These are phyloP conservation scores for Kobus ellipsiprymnus DNA, from an alignment of 2,113 vertebrate species.

Conservation along the genomic window DNA sequence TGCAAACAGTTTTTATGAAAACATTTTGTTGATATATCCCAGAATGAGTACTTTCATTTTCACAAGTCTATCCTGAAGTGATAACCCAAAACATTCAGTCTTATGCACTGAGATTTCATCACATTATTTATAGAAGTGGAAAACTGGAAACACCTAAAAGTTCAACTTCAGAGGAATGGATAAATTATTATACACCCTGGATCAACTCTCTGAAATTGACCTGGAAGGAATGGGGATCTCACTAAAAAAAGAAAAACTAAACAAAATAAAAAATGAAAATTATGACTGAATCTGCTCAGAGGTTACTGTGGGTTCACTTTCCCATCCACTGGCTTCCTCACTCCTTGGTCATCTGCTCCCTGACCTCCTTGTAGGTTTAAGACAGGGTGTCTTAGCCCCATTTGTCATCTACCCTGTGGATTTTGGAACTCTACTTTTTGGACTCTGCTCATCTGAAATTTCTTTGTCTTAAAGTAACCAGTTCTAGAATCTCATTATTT, in stretches of 20 bases:
- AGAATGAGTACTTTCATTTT: neutral
- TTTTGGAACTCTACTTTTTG: neutral
- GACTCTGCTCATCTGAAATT: neutral
- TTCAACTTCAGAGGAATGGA: neutral
- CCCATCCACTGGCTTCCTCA: neutral
- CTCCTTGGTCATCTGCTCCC: neutral
- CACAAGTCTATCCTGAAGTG: neutral
- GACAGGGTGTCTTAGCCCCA: neutral
- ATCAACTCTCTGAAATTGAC: neutral
- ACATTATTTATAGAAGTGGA: neutral
- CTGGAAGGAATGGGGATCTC: neutral
- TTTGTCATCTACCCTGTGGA: neutral
- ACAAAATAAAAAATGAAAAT: neutral
- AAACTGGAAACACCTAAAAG: neutral
- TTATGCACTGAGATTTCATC: neutral
- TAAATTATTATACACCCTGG: neutral
- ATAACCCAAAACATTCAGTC: neutral
- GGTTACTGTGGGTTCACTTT: neutral
- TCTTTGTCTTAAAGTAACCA: constrained; percentile 3
- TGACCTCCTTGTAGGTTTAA: neutral
- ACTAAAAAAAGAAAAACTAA: neutral
- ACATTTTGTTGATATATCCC: neutral
- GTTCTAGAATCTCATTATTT: neutral
- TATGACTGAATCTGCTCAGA: neutral
- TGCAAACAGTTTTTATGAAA: neutral